These are phyloP conservation scores for Phrynosoma platyrhinos DNA, from an alignment of 2,113 vertebrate genomes.

Conservation along the genomic window DNA sequence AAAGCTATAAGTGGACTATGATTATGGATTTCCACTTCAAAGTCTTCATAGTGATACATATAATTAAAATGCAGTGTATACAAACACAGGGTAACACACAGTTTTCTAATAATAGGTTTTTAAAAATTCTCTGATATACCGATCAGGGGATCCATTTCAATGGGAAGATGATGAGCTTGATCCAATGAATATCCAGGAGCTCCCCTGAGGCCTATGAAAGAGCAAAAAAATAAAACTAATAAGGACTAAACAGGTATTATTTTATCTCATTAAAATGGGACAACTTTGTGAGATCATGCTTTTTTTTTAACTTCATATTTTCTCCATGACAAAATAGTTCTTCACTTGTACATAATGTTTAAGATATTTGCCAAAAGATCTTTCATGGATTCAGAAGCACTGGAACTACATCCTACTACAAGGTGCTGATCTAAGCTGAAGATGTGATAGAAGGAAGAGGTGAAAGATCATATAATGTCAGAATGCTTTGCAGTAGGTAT, in stretches of 20 bases:
- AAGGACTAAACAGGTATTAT: neutral
- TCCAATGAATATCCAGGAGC: constrained; percentile 97
- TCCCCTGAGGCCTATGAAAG: constrained; percentile 88
- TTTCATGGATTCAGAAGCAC: neutral
- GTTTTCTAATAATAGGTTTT: constrained; percentile 51
- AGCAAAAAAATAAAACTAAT: constrained; percentile 41
- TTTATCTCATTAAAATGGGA: neutral
- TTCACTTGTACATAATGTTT: constrained; percentile 5
- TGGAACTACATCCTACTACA: neutral
- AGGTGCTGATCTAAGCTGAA: neutral
- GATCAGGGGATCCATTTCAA: constrained; percentile 97
- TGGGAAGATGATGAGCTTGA: constrained; percentile 96
- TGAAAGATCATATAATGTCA: neutral
- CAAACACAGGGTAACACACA: constrained; percentile 36
- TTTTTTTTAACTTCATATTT: neutral
- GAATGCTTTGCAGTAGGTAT: neutral
- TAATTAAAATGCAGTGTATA: constrained; percentile 37
- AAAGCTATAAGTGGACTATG: neutral
- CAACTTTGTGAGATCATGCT: neutral
- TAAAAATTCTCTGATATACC: constrained; percentile 80
- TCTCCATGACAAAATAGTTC: neutral
- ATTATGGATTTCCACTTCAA: neutral
- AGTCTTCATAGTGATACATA: constrained; percentile 51
- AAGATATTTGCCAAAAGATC: neutral
- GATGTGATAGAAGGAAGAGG: neutral